Percentiles rank a stretch among this genome's conserved stretches.
Conservation (phyloP, 2,113 vertebrate species). For the Ammodytes dubius region DNA sequence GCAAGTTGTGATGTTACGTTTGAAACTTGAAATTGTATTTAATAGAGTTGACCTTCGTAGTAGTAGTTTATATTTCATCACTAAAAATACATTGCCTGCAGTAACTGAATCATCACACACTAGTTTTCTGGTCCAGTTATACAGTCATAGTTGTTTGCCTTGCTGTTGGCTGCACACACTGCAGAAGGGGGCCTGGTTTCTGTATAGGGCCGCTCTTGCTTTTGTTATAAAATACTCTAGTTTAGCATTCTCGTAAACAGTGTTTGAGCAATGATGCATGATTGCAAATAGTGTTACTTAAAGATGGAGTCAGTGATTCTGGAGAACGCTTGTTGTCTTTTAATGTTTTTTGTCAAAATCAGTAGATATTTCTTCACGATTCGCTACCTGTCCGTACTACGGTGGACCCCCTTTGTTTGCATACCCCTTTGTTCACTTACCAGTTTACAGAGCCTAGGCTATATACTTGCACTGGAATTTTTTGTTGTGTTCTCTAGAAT, state of each 20-base stretch:
- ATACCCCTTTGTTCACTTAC: too few species aligned
- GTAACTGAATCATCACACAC: slow-evolving; percentile 63
- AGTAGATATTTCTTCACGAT: too few species aligned
- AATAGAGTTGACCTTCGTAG: slow-evolving; percentile 26
- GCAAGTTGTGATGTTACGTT: background rate
- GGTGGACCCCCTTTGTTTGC: too few species aligned
- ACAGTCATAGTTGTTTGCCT: slow-evolving; percentile 33
- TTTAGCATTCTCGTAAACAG: slow-evolving; percentile 24
- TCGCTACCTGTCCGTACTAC: too few species aligned
- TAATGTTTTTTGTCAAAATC: too few species aligned
- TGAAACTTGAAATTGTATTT: slow-evolving; percentile 9
- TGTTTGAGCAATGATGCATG: background rate
- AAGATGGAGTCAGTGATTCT: too few species aligned
- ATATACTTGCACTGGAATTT: too few species aligned
- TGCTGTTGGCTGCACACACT: slow-evolving; percentile 39
- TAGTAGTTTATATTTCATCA: slow-evolving; percentile 27
- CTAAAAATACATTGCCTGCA: slow-evolving; percentile 34
- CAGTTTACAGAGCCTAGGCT: too few species aligned
- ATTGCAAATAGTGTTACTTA: background rate
- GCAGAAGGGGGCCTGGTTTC: slow-evolving; percentile 10
- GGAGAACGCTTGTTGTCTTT: too few species aligned
- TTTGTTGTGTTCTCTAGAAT: too few species aligned
- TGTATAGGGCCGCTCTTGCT: slow-evolving; percentile 19
- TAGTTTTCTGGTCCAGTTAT: slow-evolving; percentile 39
- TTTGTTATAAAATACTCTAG: slow-evolving; percentile 32